Base-by-base conservation (phyloP, 2,888 invertebrate genomes). In the Oconnorella tubifera region DNA sequence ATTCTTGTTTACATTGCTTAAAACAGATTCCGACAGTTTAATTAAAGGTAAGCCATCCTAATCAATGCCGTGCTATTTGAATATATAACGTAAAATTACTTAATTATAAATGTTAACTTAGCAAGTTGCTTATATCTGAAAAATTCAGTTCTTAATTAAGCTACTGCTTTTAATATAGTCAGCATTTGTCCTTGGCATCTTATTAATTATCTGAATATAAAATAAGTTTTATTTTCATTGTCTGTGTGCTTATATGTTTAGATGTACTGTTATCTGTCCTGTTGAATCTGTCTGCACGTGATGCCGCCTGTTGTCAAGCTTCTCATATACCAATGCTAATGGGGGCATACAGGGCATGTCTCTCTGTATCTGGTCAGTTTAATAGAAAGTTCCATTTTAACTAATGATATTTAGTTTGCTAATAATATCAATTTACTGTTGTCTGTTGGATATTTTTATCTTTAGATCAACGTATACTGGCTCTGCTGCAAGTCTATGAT, bases 291-390 rank as follows among this genome's bases (percentile, higher is more conserved):
- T 86, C 88, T 33, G 80, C 84, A 33, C 87, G 86, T 71, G 88
- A 89, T 77, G 86, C 86, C 40, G 82, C 85, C 0, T 83, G 88
- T 0, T 87, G 91, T 85, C 84, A 86, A 72, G 76, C 86, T 1
- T 85, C 85, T 61, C 91, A 92, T 73, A 85, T 92, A 62, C 89
- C 91, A 0, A 85, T 91, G 0, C 87, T 89, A 71, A 83, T 93
- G 65, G 88, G 90, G 10, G 87, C 91, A 0, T 94, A 92, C 76
- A 87, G 86, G 70, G 92, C 89, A 0, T 88, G 89, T 0, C 84
- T 89, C 51, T 85, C 85, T 56, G 82, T 84, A 10, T 86, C 87
- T 70, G 78, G 78, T 77, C 64, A 50, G 66, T 32, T 14, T 23
- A 59, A 3, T 56, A 49, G 2, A 19, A 10, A 3, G 28, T 28